Base-by-base conservation (phyloP, 2,797 vertebrate genomes). In the Calcarius lapponicus region DNA sequence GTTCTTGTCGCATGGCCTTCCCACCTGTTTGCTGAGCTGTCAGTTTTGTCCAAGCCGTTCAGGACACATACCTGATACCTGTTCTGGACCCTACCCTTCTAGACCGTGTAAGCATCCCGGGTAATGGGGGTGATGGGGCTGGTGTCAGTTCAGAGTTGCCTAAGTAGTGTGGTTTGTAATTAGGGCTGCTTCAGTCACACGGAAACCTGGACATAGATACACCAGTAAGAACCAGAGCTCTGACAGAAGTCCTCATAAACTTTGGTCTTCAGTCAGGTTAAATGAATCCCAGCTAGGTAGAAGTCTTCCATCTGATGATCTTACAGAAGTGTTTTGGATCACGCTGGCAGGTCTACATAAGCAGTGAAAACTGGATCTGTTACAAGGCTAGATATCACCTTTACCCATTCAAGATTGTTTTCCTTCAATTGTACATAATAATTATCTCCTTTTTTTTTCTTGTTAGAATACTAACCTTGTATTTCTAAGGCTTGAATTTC, bases 81-180 rank as follows among this genome's bases (percentile, higher is more conserved):
- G 6, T 26, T 76, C 66, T 58, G 66, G 28, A 15, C 24, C 36
- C 36, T 36, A 36, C 36, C 36, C 36, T 36, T 36, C 50, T 32
- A 54, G 43, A 48, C 34, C 31, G 13, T 9, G 38, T 38, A 6
- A 54, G 28, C 32, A 50, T 38, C 36, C 32, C n/a, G 29, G 42
- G 51, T 13, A 43, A 57, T 0, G 0, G 50, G 50, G 17, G 18
- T 19, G 25, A 7, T 21, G n/a, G 11, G 5, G 17, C 3, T 61
- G 32, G 13, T 15, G 32, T 42, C 42, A 54, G 24, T 0, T 47
- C 14, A 45, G 34, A 31, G 16, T 20, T 48, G 20, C 19, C 20
- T 17, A 7, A 13, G 2, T 17, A 45, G 26, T 7, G 2, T 11
- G 17, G 15, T 36, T 21, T 40, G 10, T 48, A 48, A 38, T 25